Evolutionary conservation across 53 echinoderm and acorn worm genomes (phyloP), one percentile per base, ranked within the genome.

Genomic region (Paracentrotus lividus): DNA sequence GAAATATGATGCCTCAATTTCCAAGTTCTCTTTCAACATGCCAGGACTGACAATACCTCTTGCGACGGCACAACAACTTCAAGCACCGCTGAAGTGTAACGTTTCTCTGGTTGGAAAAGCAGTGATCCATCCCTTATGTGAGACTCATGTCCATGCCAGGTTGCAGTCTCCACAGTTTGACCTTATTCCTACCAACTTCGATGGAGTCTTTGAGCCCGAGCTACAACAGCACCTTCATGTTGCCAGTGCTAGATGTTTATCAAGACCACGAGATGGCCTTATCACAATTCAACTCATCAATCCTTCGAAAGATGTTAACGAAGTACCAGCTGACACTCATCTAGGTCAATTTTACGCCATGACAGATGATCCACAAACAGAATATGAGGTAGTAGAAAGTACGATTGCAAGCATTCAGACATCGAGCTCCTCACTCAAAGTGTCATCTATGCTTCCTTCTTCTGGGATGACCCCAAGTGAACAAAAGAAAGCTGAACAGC

Each of bases 21-120:
- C 66, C 4, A 89, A 24, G 6, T 42, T 44, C 7, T 56, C 57
- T 12, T 55, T 86, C 87, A 47, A 5, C 87, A 52, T 86, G 55
- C n/a, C 3, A 2, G 26, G 55, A 55, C 55, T 16, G 55, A 55
- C 55, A 2, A 55, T 55, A 55, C 51, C 55, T 20, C 55, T 12
- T 55, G 5, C 1, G 2, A 4, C 2, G 9, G 1, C 13, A 53
- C 61, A 61, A 42, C 34, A 38, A 60, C 31, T 59, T 40, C 61
- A 60, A 60, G 43, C 61, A 12, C 88, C 88, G 3, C 6, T 40
- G 59, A 34, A 88, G 57, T 88, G 88, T 4, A 88, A 88, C 51
- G 64, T 88, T 8, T 40, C 43, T 8, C 88, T 88, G 6, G 61
- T 88, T 20, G 88, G 88, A 59, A 16, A 88, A 32, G 55, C 14